phyloP scores from a whole-genome alignment of 2,888 invertebrate genomes.

The Malachius bipustulatus region DNA sequence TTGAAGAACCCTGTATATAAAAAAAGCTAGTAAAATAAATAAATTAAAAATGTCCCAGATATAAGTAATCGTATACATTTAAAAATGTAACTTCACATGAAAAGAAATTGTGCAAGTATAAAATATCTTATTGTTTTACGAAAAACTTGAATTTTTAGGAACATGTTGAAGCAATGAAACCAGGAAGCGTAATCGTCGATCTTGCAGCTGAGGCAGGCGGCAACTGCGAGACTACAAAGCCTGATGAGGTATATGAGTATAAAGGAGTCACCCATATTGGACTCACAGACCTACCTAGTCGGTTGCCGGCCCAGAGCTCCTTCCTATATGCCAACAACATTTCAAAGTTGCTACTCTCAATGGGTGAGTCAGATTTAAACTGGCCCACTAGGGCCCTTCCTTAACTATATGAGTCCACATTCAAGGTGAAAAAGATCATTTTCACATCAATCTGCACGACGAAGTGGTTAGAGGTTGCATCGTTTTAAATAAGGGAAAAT shows the following conservation, averaged over 20 bases:
- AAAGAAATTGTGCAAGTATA: too few species aligned
- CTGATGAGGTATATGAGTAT: constrained; percentile 60
- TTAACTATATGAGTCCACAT: too few species aligned
- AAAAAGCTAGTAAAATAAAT: too few species aligned
- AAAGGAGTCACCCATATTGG: constrained; percentile 79
- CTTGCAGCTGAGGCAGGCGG: constrained; percentile 83
- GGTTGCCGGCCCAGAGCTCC: constrained; percentile 76
- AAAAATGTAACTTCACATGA: too few species aligned
- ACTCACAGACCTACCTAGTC: constrained; percentile 73
- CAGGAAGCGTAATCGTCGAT: constrained; percentile 82
- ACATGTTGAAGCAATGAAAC: constrained; percentile 69
- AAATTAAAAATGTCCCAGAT: too few species aligned
- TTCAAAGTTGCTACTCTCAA: constrained; percentile 70
- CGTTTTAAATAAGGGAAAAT: constrained; percentile 58
- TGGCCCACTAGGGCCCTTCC: too few species aligned
- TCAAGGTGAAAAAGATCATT: constrained; percentile 63
- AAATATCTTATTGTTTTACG: too few species aligned
- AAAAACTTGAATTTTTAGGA: constrained; percentile 47
- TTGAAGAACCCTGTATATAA: too few species aligned
- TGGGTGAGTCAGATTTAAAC: constrained; percentile 43
- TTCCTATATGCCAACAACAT: constrained; percentile 86
- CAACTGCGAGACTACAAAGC: constrained; percentile 69
- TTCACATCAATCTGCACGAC: constrained; percentile 67
- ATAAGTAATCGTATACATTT: too few species aligned
- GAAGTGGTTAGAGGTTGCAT: constrained; percentile 80